Percentiles rank a stretch among this genome's conserved stretches.
Conservation (phyloP, 2,113 vertebrate species). For the Alligator mississippiensis region DNA sequence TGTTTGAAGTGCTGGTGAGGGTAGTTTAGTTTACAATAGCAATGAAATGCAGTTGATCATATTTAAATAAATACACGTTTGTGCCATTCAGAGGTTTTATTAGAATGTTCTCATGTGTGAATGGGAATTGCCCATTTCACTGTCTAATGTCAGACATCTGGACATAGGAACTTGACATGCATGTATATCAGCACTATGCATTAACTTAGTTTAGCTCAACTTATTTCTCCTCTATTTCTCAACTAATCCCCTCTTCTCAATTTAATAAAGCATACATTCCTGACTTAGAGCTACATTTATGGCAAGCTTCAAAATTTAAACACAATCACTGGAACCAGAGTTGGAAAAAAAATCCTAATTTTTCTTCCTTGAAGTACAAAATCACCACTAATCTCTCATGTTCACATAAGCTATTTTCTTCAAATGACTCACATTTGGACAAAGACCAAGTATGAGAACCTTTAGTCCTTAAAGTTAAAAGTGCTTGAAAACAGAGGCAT, state of each 20-base stretch:
- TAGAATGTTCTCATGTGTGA: not conserved
- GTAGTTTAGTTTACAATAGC: not conserved
- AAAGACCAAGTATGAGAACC: not conserved
- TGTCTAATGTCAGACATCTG: not conserved
- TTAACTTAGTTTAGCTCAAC: not conserved
- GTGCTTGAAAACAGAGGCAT: not conserved
- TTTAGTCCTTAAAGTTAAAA: not conserved
- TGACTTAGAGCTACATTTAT: not conserved
- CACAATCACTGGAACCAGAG: not conserved
- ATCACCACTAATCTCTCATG: not conserved
- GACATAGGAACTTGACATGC: not conserved
- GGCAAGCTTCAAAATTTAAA: not conserved
- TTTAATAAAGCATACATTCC: not conserved
- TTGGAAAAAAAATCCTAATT: not conserved
- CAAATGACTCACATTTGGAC: constrained; percentile 3
- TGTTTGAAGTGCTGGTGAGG: not conserved
- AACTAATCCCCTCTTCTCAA: not conserved
- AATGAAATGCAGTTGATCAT: not conserved
- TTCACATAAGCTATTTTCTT: not conserved
- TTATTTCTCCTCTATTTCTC: not conserved
- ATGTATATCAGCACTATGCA: not conserved
- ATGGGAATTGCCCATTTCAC: not conserved
- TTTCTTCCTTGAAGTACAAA: not conserved
- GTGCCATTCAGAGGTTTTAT: not conserved
- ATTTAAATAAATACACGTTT: not conserved